A percentile compares a stretch with the other conserved stretches of the same genome.
Evolutionary conservation across 2,888 invertebrate species (phyloP).

Genomic region (Acronicta leporina): DNA sequence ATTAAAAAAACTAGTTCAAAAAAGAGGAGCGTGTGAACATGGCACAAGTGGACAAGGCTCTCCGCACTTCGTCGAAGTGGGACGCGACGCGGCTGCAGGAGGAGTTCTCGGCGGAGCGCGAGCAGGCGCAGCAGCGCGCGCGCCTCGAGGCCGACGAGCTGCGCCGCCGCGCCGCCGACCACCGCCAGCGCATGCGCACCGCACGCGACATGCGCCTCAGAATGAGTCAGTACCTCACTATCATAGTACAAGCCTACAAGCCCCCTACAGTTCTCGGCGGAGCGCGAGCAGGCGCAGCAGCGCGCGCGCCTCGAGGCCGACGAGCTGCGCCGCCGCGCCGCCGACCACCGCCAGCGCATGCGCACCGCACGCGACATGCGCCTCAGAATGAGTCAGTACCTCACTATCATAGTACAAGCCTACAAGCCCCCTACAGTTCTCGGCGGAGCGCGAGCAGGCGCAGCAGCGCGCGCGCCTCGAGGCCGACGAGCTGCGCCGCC

Average conservation of each 20-base stretch:
- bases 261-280: slow-evolving; percentile 74
- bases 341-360: slow-evolving; percentile 83
- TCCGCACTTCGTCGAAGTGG: slow-evolving; percentile 92
- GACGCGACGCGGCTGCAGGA: slow-evolving; percentile 80
- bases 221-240: slow-evolving; percentile 63
- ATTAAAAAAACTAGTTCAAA: slow-evolving; percentile 90
- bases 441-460: slow-evolving; percentile 67
- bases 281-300: slow-evolving; percentile 66
- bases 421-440: slow-evolving; percentile 72
- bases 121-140: slow-evolving; percentile 60
- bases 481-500: slow-evolving; percentile 57
- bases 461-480: slow-evolving; percentile 58
- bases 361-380: slow-evolving; percentile 57
- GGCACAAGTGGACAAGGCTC: slow-evolving; percentile 92
- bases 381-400: slow-evolving; percentile 66
- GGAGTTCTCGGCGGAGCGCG: slow-evolving; percentile 75
- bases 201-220: slow-evolving; percentile 57
- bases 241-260: neutral
- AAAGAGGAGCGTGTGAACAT: slow-evolving; percentile 95
- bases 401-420: neutral
- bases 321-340: slow-evolving; percentile 74
- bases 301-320: slow-evolving; percentile 61
- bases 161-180: slow-evolving; percentile 82
- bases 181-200: slow-evolving; percentile 76
- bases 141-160: slow-evolving; percentile 59